These are phyloP conservation scores for Henicopernis longicauda DNA, from an alignment of 2,113 vertebrate genomes.

Conservation along the genomic window DNA sequence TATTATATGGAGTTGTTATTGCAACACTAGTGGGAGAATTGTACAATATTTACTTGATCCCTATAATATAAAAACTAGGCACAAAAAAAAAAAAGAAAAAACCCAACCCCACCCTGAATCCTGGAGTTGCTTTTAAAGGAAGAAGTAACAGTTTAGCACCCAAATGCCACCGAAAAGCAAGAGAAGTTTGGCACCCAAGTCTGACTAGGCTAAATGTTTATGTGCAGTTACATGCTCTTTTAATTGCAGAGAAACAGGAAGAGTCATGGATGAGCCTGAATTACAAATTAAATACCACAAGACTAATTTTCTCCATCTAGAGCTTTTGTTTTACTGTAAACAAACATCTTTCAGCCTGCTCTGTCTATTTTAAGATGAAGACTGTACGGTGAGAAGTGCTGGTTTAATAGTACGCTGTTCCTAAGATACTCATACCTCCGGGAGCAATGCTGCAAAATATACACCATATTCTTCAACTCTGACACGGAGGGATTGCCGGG, in stretches of 20 bases:
- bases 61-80: neutral
- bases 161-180: neutral
- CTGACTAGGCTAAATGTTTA: slow-evolving; percentile 7
- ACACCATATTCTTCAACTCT: slow-evolving; percentile 1
- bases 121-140: neutral
- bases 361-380: slow-evolving; percentile 25
- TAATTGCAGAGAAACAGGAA: slow-evolving; percentile 12
- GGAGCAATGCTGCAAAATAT: neutral
- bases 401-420: neutral
- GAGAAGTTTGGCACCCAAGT: neutral
- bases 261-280: slow-evolving; percentile 23
- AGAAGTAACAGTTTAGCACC: neutral
- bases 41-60: neutral
- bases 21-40: neutral
- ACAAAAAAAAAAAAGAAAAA: neutral
- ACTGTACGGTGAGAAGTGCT: neutral
- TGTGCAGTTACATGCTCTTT: neutral
- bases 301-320: slow-evolving; percentile 8
- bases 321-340: slow-evolving; percentile 48
- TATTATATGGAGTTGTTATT: neutral
- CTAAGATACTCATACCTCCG: neutral
- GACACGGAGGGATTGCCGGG: neutral
- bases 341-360: neutral
- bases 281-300: slow-evolving; percentile 19
- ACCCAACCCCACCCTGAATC: fast-evolving